A percentile compares a stretch with the other conserved stretches of the same genome.
Conservation (phyloP, 2,797 vertebrate genomes). For the Agapornis canus region DNA sequence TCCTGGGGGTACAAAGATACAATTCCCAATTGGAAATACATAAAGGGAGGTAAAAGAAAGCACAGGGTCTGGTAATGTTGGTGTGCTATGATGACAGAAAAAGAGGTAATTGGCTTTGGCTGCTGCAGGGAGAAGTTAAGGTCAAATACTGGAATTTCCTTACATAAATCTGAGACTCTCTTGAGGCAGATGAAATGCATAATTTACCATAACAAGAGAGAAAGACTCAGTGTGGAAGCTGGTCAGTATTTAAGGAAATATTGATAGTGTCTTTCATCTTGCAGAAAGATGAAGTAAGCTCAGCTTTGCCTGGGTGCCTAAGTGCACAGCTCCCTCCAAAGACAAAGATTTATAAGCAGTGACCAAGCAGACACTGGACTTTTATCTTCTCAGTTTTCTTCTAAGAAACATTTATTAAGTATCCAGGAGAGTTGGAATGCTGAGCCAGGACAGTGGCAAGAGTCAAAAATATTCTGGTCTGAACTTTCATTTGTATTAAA, state of each 20-base stretch:
- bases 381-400: neutral
- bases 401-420: neutral
- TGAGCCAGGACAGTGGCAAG: neutral
- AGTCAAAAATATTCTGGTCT: neutral
- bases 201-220: neutral
- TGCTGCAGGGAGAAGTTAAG: neutral
- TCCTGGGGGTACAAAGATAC: neutral
- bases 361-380: neutral
- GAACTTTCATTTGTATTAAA: neutral
- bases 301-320: neutral
- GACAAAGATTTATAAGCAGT: neutral
- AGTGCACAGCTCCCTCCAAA: neutral
- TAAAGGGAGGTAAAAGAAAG: neutral
- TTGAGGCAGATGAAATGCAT: neutral
- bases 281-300: neutral
- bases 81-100: neutral
- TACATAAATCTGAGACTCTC: neutral
- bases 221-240: neutral
- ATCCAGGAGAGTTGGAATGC: neutral
- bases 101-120: neutral
- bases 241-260: neutral
- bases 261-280: neutral
- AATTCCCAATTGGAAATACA: neutral
- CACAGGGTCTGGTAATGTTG: neutral
- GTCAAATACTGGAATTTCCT: neutral